Base-by-base conservation (phyloP, 2,797 vertebrate genomes). In the Falco peregrinus region DNA sequence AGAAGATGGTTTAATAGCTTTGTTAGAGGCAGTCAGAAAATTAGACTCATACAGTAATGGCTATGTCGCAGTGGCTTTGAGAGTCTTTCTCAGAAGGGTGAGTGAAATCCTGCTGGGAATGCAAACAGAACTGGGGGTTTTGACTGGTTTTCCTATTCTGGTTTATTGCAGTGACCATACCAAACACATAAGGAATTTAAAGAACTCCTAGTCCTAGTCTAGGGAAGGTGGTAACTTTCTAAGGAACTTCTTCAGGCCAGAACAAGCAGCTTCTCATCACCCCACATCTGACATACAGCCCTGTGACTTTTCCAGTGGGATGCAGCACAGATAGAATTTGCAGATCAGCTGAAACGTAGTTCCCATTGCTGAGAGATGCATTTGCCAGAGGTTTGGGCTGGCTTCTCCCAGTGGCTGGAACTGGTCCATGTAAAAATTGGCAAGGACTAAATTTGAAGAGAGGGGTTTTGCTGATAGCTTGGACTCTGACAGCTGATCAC, bases 311-410 rank as follows among this genome's bases (percentile, higher is more conserved):
- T 57, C 63, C 94, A 92, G 90, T 77, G 83, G 92, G 91, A 93
- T 60, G 87, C 61, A 92, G 90, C 81, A 83, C 57, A 70, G 64
- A 56, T 11, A 70, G 86, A 87, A 94, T 90, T 83, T 95, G 75
- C 94, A 95, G 94, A 81, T 91, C 90, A 89, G 90, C 86, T 93
- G 88, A 88, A 94, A 82, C 47, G 84, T 37, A 68, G 69, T 24
- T 95, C 81, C 73, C 57, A 3, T 13, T 51, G 68, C 88, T 87
- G 71, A 54, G 80, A 70, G 64, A 88, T 87, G 64, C 19, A 63
- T 54, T 94, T 90, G 78, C 92, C 93, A 96, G 95, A 80, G 81
- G 78, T 87, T 87, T 74, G 75, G 41, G 25, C 73, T 85, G 86
- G 45, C 75, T 94, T 87, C 68, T 84, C 78, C 74, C 64, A n/a